Base-by-base conservation (phyloP, 2,888 invertebrate genomes). In the Biston stratarius region DNA sequence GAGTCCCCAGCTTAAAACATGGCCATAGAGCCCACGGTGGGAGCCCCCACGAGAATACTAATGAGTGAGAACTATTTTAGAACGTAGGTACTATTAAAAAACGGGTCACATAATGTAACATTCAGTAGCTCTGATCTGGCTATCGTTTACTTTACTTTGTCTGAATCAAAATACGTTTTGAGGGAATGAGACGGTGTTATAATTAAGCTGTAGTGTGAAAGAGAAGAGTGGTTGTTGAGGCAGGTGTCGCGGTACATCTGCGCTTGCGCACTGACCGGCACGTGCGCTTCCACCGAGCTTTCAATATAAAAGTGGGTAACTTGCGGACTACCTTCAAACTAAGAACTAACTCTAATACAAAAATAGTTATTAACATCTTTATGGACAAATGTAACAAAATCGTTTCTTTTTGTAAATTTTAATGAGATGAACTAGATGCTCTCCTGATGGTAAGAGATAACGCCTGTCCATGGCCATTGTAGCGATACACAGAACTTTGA, bases 231-330 rank as follows among this genome's bases (percentile, higher is more conserved):
- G 77, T 72, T 79, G 77, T 87, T 79, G 84, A 81, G 87, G 91
- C 92, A 93, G 93, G 93, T 93, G 93, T 91, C 86, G 76, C 82
- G 78, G 83, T 83, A 91, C 93, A 94, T 92, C 93, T 94, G 93
- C 93, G 92, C 86, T 79, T 84, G 83, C 84, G 85, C 84, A 85
- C 81, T 87, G 87, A 83, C 84, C 85, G 87, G 92, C 93, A 91
- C 93, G 93, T 91, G 93, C 91, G 84, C 80, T 83, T 74, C 76
- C 73, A 77, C 80, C 78, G 78, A 83, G 78, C 78, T 87, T 87
- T 86, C 84, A 83, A 80, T 68, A 40, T 45, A 75, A 78, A 81
- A 82, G 77, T 76, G 74, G 45, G 64, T 47, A 52, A 48, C 15
- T 71, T 76, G 74, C 74, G 74, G 58, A 24, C 44, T 49, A 44